phyloP scores from a whole-genome alignment of 2,113 vertebrate species.

The Gambusia holbrooki region DNA sequence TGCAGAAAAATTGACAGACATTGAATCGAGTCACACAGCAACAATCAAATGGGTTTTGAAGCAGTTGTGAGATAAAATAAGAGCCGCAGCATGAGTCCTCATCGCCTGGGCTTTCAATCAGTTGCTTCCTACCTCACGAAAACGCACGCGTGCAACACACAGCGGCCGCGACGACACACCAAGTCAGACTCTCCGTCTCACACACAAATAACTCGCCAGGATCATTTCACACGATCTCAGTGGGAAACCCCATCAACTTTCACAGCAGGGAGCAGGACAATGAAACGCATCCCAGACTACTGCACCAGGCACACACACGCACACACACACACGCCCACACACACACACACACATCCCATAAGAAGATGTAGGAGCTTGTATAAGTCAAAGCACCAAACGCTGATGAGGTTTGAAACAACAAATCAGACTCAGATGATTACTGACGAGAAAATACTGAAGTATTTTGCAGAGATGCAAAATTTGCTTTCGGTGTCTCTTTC shows the following conservation, averaged over 20 bases:
- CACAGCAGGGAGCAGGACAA: slow-evolving; percentile 69
- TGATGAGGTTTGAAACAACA: slow-evolving; percentile 23
- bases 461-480: neutral
- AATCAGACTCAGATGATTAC: slow-evolving; percentile 10
- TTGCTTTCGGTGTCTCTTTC: neutral
- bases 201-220: slow-evolving; percentile 63
- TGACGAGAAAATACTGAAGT: neutral
- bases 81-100: slow-evolving; percentile 55
- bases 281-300: slow-evolving; percentile 59
- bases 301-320: slow-evolving; percentile 14
- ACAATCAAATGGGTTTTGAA: slow-evolving; percentile 52
- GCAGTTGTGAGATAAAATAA: slow-evolving; percentile 58
- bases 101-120: slow-evolving; percentile 67
- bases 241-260: slow-evolving; percentile 75
- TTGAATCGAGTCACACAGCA: slow-evolving; percentile 59
- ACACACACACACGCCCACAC: slow-evolving; percentile 8
- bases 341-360: neutral
- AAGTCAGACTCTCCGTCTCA: slow-evolving; percentile 13
- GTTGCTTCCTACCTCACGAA: slow-evolving; percentile 47
- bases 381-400: slow-evolving; percentile 13
- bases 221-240: slow-evolving; percentile 65
- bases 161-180: slow-evolving; percentile 15
- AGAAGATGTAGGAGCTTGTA: slow-evolving; percentile 15
- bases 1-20: slow-evolving; percentile 44
- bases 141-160: slow-evolving; percentile 26